Conservation (phyloP, 2,888 invertebrate species). For the Thysanoteuthis rhombus region DNA sequence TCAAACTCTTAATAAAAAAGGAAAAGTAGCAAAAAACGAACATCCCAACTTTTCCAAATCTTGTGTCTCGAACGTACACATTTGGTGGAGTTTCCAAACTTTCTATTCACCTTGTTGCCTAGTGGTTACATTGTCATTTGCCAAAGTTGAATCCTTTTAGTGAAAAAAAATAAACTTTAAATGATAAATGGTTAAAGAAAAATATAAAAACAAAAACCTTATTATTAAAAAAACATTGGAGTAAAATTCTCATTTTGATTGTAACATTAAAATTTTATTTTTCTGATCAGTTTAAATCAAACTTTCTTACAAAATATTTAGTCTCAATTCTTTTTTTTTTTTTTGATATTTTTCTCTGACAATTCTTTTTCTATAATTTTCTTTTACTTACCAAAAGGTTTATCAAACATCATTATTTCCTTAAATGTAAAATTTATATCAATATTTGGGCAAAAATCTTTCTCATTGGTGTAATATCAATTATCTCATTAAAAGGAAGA, state of each 20-base stretch:
- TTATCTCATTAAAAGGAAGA: no score
- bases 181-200: background rate
- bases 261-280: constrained; percentile 12
- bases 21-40: background rate
- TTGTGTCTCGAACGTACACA: background rate
- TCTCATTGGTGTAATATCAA: no score
- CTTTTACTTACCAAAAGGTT: no score
- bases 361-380: background rate
- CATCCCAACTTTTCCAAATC: background rate
- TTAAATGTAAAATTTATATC: no score
- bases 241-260: background rate
- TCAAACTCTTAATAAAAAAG: background rate
- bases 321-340: background rate
- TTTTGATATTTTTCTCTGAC: background rate
- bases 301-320: background rate
- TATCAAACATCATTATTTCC: no score
- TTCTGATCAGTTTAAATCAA: background rate
- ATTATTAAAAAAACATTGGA: background rate
- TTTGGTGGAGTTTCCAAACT: background rate
- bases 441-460: no score
- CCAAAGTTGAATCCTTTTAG: background rate
- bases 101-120: constrained; percentile 12
- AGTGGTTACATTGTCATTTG: background rate
- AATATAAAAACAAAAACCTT: background rate
- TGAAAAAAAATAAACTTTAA: background rate